Evolutionary conservation across 2,113 vertebrate species (phyloP).

Genomic region (Azemiops feae): DNA sequence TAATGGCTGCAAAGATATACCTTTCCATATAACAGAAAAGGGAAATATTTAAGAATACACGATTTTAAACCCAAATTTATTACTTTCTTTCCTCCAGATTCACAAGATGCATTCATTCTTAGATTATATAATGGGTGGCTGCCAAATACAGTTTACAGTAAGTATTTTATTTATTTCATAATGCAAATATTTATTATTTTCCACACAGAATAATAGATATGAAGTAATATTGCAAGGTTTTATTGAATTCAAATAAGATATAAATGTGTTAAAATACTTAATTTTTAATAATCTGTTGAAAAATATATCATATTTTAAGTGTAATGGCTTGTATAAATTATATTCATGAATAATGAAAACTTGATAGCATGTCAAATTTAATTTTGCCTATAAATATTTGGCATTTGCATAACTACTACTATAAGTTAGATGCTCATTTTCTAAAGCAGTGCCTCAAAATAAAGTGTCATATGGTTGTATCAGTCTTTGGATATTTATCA

Average conservation of each 20-base stretch:
- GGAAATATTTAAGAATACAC: neutral
- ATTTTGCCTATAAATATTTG: neutral
- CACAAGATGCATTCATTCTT: slow-evolving; percentile 99
- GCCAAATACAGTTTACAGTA: slow-evolving; percentile 99
- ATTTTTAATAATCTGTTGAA: neutral
- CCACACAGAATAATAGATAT: neutral
- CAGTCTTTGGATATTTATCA: neutral
- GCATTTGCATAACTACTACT: neutral
- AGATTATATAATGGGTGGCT: slow-evolving; percentile 99
- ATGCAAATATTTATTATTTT: slow-evolving; percentile 1
- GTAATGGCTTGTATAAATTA: neutral
- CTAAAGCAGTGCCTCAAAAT: neutral
- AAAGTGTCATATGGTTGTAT: neutral
- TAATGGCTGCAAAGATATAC: neutral
- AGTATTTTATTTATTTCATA: slow-evolving; percentile 62
- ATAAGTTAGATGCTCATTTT: neutral
- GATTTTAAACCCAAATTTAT: slow-evolving; percentile 42
- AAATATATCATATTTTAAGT: neutral
- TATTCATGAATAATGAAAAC: neutral
- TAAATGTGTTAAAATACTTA: neutral
- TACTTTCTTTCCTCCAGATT: slow-evolving; percentile 75
- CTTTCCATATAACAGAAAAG: neutral
- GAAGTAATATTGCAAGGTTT: neutral
- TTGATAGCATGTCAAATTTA: neutral
- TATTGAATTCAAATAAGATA: neutral